These are phyloP conservation scores for Lutjanus campechanus DNA, from an alignment of 2,797 vertebrate genomes.

Conservation along the genomic window DNA sequence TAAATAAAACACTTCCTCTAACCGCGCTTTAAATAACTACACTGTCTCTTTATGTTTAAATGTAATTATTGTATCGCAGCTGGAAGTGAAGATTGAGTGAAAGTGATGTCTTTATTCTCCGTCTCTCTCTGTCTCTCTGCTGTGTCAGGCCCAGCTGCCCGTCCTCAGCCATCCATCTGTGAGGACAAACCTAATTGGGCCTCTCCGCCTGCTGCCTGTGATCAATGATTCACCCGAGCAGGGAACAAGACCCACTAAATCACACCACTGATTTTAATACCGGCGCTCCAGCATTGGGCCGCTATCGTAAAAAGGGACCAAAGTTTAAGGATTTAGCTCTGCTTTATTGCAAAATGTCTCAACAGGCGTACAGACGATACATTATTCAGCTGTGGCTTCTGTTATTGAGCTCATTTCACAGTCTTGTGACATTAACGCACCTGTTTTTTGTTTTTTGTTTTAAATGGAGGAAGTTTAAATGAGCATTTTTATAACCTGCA, in stretches of 20 bases:
- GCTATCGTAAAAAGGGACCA: slow-evolving; percentile 4
- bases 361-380: slow-evolving; percentile 9
- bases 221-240: slow-evolving; percentile 62
- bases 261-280: slow-evolving; percentile 54
- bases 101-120: slow-evolving; percentile 7
- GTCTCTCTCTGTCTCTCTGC: background rate
- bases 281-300: background rate
- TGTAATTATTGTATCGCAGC: slow-evolving; percentile 13
- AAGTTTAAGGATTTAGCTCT: slow-evolving; percentile 32
- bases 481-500: background rate
- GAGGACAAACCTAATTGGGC: slow-evolving; percentile 61
- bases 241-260: slow-evolving; percentile 56
- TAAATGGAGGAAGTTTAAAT: background rate
- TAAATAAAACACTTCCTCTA: slow-evolving; percentile 7
- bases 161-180: slow-evolving; percentile 59
- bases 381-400: background rate
- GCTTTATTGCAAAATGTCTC: slow-evolving; percentile 27
- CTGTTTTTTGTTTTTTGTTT: background rate
- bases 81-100: background rate
- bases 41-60: background rate
- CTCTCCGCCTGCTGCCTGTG: slow-evolving; percentile 47
- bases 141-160: slow-evolving; percentile 37
- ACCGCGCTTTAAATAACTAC: slow-evolving; percentile 7
- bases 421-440: background rate
- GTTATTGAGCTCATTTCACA: slow-evolving; percentile 1